Percentiles rank a stretch among this genome's conserved stretches.
phyloP scores from a whole-genome alignment of 1,140 invertebrate species.

The Drosophila sechellia region DNA sequence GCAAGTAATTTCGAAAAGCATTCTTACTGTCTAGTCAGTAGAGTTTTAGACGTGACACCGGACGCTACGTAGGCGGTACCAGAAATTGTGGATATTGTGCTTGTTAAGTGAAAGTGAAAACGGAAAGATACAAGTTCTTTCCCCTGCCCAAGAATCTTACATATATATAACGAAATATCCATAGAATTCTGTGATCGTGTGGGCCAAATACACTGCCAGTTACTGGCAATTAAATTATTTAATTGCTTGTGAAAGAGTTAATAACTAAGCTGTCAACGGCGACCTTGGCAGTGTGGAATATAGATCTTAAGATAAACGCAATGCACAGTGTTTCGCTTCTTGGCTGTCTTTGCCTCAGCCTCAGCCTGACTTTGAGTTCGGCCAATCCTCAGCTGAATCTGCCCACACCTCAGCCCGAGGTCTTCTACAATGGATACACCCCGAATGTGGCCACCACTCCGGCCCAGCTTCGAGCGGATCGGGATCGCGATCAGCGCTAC shows the following conservation, averaged over 20 bases:
- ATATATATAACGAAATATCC: conserved; percentile 4
- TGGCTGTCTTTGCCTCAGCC: conserved; percentile 24
- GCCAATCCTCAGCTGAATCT: conserved; percentile 85
- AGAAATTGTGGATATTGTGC: not conserved
- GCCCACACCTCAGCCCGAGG: conserved; percentile 83
- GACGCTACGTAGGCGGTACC: conserved; percentile 67
- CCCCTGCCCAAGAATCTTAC: not conserved
- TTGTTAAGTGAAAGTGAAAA: conserved; percentile 43
- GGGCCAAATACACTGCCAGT: conserved; percentile 30
- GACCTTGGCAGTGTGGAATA: conserved; percentile 69
- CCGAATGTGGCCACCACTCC: conserved; percentile 72
- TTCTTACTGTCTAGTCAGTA: conserved; percentile 77
- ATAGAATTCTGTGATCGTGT: conserved; percentile 12
- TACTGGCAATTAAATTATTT: conserved; percentile 59
- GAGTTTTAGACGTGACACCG: conserved; percentile 76
- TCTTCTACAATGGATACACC: conserved; percentile 76
- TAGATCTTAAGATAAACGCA: conserved; percentile 62
- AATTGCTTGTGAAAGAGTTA: conserved; percentile 77
- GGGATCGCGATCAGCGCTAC: conserved; percentile 74
- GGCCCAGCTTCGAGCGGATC: conserved; percentile 64
- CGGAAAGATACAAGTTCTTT: conserved; percentile 17
- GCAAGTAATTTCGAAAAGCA: conserved; percentile 78
- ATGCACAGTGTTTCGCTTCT: conserved; percentile 44
- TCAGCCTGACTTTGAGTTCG: conserved; percentile 17
- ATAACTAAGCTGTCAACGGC: conserved; percentile 41